These are phyloP conservation scores for Petrocephalus microphthalmus DNA, from an alignment of 2,113 vertebrate species.

Conservation along the genomic window DNA sequence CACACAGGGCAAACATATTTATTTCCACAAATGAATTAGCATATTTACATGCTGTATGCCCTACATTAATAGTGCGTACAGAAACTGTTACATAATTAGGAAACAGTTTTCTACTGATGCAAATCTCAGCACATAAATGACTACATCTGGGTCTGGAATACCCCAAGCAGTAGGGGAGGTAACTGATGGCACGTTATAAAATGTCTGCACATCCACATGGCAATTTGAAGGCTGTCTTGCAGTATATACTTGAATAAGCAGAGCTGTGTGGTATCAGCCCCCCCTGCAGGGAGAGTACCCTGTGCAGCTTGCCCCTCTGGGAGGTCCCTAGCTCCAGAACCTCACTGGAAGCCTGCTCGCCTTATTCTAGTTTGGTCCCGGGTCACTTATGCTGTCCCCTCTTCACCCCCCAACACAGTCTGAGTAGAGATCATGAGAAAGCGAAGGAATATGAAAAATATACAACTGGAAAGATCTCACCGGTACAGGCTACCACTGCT, in stretches of 20 bases:
- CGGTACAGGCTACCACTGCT: conserved; percentile 59
- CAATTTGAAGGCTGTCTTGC: background rate
- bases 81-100: conserved; percentile 11
- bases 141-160: background rate
- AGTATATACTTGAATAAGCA: background rate
- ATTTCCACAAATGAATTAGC: background rate
- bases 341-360: background rate
- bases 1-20: background rate
- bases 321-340: background rate
- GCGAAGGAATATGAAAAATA: conserved; percentile 17
- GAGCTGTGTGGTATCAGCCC: background rate
- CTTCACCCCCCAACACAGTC: background rate
- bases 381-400: background rate
- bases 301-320: background rate
- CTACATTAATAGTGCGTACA: conserved; percentile 1
- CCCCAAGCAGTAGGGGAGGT: background rate
- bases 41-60: background rate
- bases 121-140: background rate
- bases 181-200: background rate
- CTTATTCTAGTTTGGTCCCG: background rate
- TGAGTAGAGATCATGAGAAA: background rate
- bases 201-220: background rate
- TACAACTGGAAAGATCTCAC: conserved; percentile 39
- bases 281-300: background rate
- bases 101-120: background rate